These are phyloP conservation scores for Matsumurasca onukii DNA, from an alignment of 1,140 invertebrate species.

Conservation along the genomic window DNA sequence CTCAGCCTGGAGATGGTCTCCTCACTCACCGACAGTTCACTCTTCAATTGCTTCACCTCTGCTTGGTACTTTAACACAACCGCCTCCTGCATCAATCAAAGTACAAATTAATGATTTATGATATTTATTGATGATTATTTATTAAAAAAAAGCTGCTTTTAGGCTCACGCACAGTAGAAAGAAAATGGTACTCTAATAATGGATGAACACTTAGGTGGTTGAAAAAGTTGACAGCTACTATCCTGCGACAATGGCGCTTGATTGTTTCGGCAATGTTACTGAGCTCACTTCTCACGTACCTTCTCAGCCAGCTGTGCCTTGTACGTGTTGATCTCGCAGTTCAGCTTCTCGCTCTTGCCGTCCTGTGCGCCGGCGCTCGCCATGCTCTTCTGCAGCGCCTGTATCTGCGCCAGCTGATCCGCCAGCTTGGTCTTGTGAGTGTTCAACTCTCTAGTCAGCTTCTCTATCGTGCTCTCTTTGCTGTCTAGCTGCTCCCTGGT, in stretches of 20 bases:
- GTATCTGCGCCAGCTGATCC: slow-evolving; percentile 23
- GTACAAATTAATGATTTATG: neutral
- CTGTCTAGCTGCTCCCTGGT: slow-evolving; percentile 44
- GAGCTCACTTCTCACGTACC: no score
- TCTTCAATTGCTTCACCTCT: neutral
- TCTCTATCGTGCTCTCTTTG: slow-evolving; percentile 37
- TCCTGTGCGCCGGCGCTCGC: neutral
- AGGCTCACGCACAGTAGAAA: no score
- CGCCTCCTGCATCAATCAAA: neutral
- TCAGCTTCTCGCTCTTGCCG: slow-evolving; percentile 41
- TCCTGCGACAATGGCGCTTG: no score
- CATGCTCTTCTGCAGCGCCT: slow-evolving; percentile 30
- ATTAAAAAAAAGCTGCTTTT: neutral
- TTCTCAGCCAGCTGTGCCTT: slow-evolving; percentile 12
- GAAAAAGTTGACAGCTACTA: no score
- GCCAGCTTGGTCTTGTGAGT: slow-evolving; percentile 40
- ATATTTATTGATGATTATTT: slow-evolving; percentile 4
- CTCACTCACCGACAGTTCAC: neutral
- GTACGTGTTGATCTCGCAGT: slow-evolving; percentile 2
- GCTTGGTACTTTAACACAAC: slow-evolving; percentile 20
- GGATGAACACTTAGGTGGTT: no score
- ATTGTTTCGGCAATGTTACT: no score
- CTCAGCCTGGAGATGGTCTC: slow-evolving; percentile 42
- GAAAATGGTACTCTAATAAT: no score
- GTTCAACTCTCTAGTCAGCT: slow-evolving; percentile 38